Evolutionary conservation across 2,888 invertebrate genomes (phyloP), one percentile per base, ranked within the genome.

Genomic region (Caradrina kadenii): DNA sequence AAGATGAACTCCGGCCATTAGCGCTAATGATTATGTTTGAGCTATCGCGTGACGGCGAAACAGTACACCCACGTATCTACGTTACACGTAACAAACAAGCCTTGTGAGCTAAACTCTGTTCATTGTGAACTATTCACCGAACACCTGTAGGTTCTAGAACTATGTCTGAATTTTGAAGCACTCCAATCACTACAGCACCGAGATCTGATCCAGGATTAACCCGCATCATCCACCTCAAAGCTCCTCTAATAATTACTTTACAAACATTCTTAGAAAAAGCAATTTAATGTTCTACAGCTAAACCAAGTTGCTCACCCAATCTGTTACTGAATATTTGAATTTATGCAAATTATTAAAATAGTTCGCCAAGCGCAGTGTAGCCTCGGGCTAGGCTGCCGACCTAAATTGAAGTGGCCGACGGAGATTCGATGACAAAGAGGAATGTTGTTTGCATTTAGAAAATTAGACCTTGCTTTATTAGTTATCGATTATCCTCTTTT

Each of bases 341-440:
- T 84, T 84, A 84, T 84, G 82, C 69, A 83, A 77, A 84, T 83
- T 82, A 82, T 72, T 84, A 83, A 79, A 84, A 83, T 80, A 80
- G 80, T 82, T 70, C 64, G 54, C 58, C 26, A 64, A 76, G 82
- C 70, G 63, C 65, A 39, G 59, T 60, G 59, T 75, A 60, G 83
- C 82, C 77, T 26, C 22, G 49, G 65, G 85, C 68, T 77, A 50
- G 62, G 58, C 71, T 22, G 54, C 56, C 65, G 74, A 63, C 80
- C 80, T 84, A 79, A 39, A 82, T 82, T 84, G 77, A 82, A 84
- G 67, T 76, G 71, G 65, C 76, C 69, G 62, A 39, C 65, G 53
- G 69, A 71, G 77, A 80, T 71, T 69, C 65, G 26, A 75, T 78
- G 70, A 73, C 68, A 70, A 72, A 72, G 79, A 54, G 64, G 55